phyloP scores from a whole-genome alignment of 2,888 invertebrate species.

The Acleris sparsana region DNA sequence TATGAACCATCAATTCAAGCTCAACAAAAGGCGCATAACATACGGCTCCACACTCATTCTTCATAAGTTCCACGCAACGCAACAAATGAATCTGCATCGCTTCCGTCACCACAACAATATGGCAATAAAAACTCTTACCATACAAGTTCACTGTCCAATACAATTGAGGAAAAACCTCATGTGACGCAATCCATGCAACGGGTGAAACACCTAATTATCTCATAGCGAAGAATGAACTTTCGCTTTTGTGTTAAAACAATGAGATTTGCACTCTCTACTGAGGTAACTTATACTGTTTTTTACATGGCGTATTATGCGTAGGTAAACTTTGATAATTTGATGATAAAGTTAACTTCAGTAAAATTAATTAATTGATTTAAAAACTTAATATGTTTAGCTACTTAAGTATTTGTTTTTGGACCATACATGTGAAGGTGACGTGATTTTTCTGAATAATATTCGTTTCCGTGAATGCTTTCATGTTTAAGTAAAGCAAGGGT shows the following conservation, averaged over 20 bases:
- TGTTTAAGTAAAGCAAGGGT: too few species aligned
- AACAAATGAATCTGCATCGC: constrained; percentile 20
- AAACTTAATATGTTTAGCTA: not conserved
- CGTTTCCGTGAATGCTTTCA: too few species aligned
- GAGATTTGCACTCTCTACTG: constrained; percentile 66
- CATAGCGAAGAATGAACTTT: constrained; percentile 78
- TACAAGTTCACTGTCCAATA: constrained; percentile 65
- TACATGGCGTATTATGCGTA: constrained; percentile 58
- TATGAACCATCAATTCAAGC: too few species aligned
- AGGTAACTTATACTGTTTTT: constrained; percentile 65
- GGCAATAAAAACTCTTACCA: constrained; percentile 52
- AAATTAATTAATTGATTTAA: not conserved
- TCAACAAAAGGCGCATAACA: not conserved
- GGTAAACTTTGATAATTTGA: constrained; percentile 35
- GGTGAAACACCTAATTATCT: constrained; percentile 81
- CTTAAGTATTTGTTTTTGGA: too few species aligned
- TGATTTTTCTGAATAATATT: too few species aligned
- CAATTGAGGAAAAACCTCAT: constrained; percentile 71
- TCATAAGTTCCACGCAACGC: constrained; percentile 21
- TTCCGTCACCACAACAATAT: constrained; percentile 47
- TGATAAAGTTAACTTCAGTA: constrained; percentile 8
- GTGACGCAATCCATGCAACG: constrained; percentile 69
- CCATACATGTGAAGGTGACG: too few species aligned
- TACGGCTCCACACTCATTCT: not conserved
- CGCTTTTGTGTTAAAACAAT: constrained; percentile 81